Conservation (phyloP, 2,797 vertebrate genomes). For the Monodelphis domestica region DNA sequence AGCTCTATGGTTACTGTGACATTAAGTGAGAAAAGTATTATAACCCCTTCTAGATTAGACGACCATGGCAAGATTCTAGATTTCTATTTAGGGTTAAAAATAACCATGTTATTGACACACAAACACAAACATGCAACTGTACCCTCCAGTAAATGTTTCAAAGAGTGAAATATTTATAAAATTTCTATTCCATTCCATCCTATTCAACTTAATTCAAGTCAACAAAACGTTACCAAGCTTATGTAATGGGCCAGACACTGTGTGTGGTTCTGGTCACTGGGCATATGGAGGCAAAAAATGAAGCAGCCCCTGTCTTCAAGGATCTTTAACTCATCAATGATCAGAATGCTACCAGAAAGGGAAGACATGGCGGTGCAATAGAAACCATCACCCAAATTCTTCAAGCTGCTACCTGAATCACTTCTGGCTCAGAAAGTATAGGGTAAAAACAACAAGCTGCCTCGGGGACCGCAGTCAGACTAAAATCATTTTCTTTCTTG, state of each 20-base stretch:
- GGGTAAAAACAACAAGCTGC: background rate
- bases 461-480: background rate
- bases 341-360: background rate
- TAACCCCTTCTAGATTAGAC: too few species aligned
- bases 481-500: background rate
- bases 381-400: background rate
- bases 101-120: rapidly evolving
- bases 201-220: background rate
- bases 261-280: background rate
- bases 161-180: background rate
- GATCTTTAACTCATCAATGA: background rate
- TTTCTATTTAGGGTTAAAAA: too few species aligned
- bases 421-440: background rate
- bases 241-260: background rate
- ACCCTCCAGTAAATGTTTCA: background rate
- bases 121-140: background rate
- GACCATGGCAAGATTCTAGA: too few species aligned
- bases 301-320: background rate
- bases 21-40: too few species aligned
- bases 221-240: background rate
- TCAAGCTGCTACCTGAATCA: background rate
- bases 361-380: background rate
- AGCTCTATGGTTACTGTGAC: too few species aligned
- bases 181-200: background rate
- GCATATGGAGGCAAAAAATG: background rate